Percentiles rank a stretch among this genome's conserved stretches.
phyloP scores from a whole-genome alignment of 2,797 vertebrate genomes.

The Pygocentrus nattereri region DNA sequence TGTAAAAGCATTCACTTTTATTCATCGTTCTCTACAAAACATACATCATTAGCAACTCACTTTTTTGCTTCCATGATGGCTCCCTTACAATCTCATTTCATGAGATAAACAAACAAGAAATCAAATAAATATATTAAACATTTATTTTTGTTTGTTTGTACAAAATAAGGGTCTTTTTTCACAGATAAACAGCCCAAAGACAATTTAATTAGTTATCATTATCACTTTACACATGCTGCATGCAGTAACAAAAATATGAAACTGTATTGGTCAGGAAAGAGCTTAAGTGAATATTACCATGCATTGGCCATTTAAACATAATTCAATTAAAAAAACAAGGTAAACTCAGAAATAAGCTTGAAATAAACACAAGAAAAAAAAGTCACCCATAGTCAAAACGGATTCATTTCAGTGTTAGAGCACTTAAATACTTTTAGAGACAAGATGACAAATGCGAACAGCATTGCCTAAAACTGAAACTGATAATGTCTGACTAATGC shows the following conservation, averaged over 20 bases:
- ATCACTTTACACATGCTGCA: conserved; percentile 15
- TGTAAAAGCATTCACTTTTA: background rate
- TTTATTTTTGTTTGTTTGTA: conserved; percentile 42
- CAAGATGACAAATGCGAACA: background rate
- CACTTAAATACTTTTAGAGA: background rate
- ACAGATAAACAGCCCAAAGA: conserved; percentile 9
- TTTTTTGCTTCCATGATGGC: background rate
- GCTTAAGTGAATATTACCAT: background rate
- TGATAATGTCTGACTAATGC: background rate
- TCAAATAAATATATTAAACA: conserved; percentile 55
- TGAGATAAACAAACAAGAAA: conserved; percentile 45
- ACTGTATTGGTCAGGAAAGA: conserved; percentile 5
- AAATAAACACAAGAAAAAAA: background rate
- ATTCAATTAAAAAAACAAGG: background rate
- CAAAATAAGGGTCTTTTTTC: conserved; percentile 34
- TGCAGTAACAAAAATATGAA: conserved; percentile 23
- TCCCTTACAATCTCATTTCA: conserved; percentile 45
- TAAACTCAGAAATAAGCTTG: conserved; percentile 9
- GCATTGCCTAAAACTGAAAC: conserved; percentile 9
- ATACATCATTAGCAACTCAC: conserved; percentile 39
- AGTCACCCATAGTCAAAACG: background rate
- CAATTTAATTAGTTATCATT: conserved; percentile 17
- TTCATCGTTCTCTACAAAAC: background rate
- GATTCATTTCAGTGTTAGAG: background rate
- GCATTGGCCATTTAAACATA: background rate